These are phyloP conservation scores for Echinometra lucunter DNA, from an alignment of 53 echinoderm and acorn worm species.

Conservation along the genomic window DNA sequence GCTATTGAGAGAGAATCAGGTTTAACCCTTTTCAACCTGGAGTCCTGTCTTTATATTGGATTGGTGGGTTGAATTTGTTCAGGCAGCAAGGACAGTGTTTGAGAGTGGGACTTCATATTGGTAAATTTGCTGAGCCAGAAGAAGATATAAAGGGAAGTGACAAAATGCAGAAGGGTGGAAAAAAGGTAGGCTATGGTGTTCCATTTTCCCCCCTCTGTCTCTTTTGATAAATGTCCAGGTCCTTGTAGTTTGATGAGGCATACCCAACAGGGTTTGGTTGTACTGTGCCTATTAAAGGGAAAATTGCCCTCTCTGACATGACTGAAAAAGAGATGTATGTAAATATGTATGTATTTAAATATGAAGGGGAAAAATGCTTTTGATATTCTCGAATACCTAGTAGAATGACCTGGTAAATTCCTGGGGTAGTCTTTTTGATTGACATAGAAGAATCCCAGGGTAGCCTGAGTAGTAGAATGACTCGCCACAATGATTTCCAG, in stretches of 20 bases:
- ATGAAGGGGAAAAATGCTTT: too few species aligned
- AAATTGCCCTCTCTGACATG: neutral
- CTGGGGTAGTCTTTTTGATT: too few species aligned
- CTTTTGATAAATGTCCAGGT: slow-evolving; percentile 14
- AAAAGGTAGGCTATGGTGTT: slow-evolving; percentile 4
- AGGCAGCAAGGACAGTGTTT: slow-evolving; percentile 45
- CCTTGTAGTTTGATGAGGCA: slow-evolving; percentile 43
- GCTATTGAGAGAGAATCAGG: slow-evolving; percentile 24
- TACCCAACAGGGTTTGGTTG: slow-evolving; percentile 41
- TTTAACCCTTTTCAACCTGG: slow-evolving; percentile 26
- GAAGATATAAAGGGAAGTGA: slow-evolving; percentile 38
- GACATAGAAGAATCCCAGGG: too few species aligned
- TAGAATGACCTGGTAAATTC: too few species aligned
- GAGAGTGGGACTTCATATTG: slow-evolving; percentile 26
- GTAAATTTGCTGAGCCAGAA: slow-evolving; percentile 58
- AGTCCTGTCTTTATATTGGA: neutral
- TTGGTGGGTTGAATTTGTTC: neutral
- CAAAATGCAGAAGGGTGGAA: slow-evolving; percentile 45
- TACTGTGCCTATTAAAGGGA: slow-evolving; percentile 39
- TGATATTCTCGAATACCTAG: too few species aligned
- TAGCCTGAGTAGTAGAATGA: too few species aligned
- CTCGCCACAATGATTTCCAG: neutral
- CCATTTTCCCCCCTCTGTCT: slow-evolving; percentile 13
- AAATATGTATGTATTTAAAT: too few species aligned
- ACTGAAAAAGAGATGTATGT: too few species aligned